Evolutionary conservation across 1,140 invertebrate genomes (phyloP), one percentile per base, ranked within the genome.

Genomic region (Tribolium madens): DNA sequence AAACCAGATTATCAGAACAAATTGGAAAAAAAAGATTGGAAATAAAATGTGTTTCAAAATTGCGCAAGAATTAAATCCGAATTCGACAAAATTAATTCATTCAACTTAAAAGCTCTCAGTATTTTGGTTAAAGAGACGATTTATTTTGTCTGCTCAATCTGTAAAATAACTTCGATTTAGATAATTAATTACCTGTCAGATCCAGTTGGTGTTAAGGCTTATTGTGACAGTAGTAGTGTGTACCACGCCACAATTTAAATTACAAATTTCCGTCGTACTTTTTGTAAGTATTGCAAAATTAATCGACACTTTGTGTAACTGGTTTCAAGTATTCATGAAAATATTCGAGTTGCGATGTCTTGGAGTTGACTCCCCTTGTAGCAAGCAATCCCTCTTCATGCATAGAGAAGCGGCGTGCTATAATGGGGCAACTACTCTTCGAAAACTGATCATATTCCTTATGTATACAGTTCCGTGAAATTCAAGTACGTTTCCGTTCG

Each of bases 281-380:
- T 18, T 14, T 57, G n/a, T 52, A n/a, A n/a, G n/a, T n/a, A n/a
- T n/a, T 60, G 13, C 57, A 36, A 64, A 33, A 64, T 64, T 64
- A 64, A 64, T 64, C 57, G 57, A 64, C 57, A 64, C 57, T 64
- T 64, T 64, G 57, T 64, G 26, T 64, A 64, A 64, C 57, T 33
- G 31, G 57, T 64, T 64, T 64, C 57, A 64, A 64, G 57, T 64
- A 64, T 64, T 64, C 57, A 64, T 64, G 57, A 64, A 64, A 64
- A 64, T 64, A 64, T 64, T 64, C 57, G 21, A 33, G 57, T 26
- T 64, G 9, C 21, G 57, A 64, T 26, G 26, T 64, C 26, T 26
- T 64, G 36, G 57, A 36, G 57, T 31, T 31, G 17, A 1, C 17
- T 52, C 53, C 53, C 53, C 53, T 60, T 60, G n/a, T 60, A 60